A percentile compares a stretch with the other conserved stretches of the same genome.
phyloP scores from a whole-genome alignment of 2,113 vertebrate species.

The Elaphurus davidianus region DNA sequence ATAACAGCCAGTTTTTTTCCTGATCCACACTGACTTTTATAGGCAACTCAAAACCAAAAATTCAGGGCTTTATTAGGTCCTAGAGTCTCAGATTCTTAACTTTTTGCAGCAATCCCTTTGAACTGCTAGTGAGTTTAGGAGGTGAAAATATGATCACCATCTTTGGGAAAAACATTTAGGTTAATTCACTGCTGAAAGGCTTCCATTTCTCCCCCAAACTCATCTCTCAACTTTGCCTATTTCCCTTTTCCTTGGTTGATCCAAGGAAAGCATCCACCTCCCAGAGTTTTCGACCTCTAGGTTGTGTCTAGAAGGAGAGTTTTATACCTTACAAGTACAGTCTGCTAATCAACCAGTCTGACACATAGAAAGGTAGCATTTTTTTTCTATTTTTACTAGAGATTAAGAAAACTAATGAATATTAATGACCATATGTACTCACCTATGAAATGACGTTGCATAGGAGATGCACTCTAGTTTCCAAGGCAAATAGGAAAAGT shows the following conservation, averaged over 20 bases:
- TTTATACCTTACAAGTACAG: background rate
- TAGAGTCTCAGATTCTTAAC: background rate
- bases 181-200: constrained; percentile 36
- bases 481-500: background rate
- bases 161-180: background rate
- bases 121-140: background rate
- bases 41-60: background rate
- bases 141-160: background rate
- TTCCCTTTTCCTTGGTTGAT: background rate
- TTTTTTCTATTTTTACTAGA: constrained; percentile 29
- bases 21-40: background rate
- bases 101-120: background rate
- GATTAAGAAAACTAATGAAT: constrained; percentile 57
- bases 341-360: constrained; percentile 34
- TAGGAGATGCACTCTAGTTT: background rate
- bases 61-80: background rate
- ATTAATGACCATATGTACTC: constrained; percentile 62
- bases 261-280: background rate
- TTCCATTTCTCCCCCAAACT: background rate
- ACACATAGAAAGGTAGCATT: constrained; percentile 39
- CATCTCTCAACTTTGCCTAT: background rate
- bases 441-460: constrained; percentile 42
- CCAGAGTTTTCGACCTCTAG: background rate
- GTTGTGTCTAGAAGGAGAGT: constrained; percentile 24
- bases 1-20: background rate